Conservation (phyloP, 2,797 vertebrate genomes). For the Prunella strophiata region DNA sequence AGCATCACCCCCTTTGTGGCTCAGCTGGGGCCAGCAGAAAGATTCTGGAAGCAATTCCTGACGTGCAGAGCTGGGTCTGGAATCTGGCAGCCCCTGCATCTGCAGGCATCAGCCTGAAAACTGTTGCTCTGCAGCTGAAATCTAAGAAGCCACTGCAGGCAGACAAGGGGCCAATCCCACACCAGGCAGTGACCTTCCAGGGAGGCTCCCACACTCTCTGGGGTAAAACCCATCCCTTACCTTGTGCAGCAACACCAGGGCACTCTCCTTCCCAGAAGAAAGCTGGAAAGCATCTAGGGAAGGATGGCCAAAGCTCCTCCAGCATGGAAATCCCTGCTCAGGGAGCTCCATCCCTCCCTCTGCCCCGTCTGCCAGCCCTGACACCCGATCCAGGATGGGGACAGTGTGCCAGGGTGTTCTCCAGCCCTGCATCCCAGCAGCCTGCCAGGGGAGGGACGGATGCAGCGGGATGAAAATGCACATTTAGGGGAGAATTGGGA, state of each 20-base stretch:
- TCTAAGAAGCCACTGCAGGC: slow-evolving; percentile 9
- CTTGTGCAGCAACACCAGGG: background rate
- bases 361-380: background rate
- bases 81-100: background rate
- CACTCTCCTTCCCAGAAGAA: background rate
- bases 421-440: background rate
- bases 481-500: background rate
- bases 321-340: background rate
- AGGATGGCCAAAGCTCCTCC: background rate
- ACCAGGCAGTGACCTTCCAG: background rate
- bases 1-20: background rate
- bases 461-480: background rate
- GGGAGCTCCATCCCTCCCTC: background rate
- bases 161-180: background rate
- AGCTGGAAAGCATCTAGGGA: background rate
- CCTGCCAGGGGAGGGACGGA: background rate
- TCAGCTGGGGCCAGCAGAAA: background rate
- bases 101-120: background rate
- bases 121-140: slow-evolving; percentile 51
- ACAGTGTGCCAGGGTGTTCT: background rate
- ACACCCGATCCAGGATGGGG: background rate
- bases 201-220: background rate
- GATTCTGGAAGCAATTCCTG: background rate
- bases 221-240: background rate
- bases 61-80: background rate